A percentile compares a stretch with the other conserved stretches of the same genome.
These are phyloP conservation scores for Thripadectes ignobilis DNA, from an alignment of 2,797 vertebrate genomes.

Conservation along the genomic window DNA sequence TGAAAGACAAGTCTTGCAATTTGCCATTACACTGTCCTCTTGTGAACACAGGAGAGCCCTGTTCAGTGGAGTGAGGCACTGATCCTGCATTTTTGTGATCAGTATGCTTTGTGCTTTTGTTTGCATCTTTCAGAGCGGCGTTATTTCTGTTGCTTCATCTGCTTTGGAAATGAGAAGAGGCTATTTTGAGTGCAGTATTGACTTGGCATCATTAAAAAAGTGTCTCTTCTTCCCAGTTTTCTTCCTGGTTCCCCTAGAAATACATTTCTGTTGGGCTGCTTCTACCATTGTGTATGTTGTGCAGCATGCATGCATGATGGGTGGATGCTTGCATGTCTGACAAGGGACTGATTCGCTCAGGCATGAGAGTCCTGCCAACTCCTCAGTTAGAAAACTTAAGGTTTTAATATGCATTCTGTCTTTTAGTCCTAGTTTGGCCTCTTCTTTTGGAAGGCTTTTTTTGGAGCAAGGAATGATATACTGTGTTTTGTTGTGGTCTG, in stretches of 20 bases:
- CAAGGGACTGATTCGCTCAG: background rate
- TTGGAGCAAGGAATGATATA: background rate
- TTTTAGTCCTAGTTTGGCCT: background rate
- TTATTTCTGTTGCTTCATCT: constrained; percentile 8
- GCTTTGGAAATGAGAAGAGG: constrained; percentile 26
- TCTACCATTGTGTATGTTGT: background rate
- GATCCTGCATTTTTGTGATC: background rate
- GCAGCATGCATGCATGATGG: background rate
- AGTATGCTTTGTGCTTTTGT: constrained; percentile 5
- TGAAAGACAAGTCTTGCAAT: background rate
- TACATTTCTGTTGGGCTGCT: background rate
- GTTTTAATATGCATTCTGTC: constrained; percentile 25
- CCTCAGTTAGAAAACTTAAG: background rate
- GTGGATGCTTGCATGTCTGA: constrained; percentile 37
- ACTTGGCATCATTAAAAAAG: background rate
- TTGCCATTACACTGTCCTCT: background rate
- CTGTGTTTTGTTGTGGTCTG: background rate
- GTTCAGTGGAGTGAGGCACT: background rate
- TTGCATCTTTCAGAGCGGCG: background rate
- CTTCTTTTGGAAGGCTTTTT: background rate
- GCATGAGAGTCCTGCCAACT: constrained; percentile 19
- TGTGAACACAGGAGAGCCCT: background rate
- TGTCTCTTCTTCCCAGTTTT: background rate
- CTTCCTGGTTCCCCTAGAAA: background rate
- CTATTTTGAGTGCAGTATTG: background rate